Evolutionary conservation across 2,113 vertebrate species (phyloP), one percentile per base, ranked within the genome.

Genomic region (Rhizomys pruinosus): DNA sequence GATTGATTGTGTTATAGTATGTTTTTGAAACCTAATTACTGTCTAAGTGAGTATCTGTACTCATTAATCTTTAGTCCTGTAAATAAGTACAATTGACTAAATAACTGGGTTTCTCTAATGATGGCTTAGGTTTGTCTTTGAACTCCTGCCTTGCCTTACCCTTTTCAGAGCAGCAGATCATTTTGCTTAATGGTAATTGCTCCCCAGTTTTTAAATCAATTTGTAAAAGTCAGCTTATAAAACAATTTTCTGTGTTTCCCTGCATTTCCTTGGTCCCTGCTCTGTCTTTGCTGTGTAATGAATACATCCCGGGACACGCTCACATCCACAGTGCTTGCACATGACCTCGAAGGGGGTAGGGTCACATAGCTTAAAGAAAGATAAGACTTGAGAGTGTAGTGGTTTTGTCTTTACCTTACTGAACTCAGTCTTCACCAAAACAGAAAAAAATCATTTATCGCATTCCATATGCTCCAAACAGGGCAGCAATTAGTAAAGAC

Each of bases 61-160:
- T 99, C 99, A 99, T 99, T 99, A 98, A 99, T 99, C 99, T 99
- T 98, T 96, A 91, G 97, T 98, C 98, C 98, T 98, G 99, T 99
- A 99, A 99, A 99, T 99, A 99, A 99, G 98, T 98, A 99, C 98
- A 99, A 99, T 99, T 99, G 99, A 99, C 98, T 98, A 99, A 99
- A 99, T 99, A 99, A 99, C 99, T 98, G 98, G 98, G 99, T 99
- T 99, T 99, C 98, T 99, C 98, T 99, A 99, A 99, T 99, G 99
- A 98, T 98, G 98, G 97, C 99, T 98, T 98, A 98, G 98, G 98
- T 98, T n/a, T 99, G 98, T 98, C 98, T 98, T 99, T 98, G 98
- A 98, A 98, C 98, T 99, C 98, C 98, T 99, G 98, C 97, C 93
- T 97, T 98, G 97, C 98, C 98, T 99, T 99, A 99, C 99, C 98